Evolutionary conservation across 2,888 invertebrate genomes (phyloP).

Genomic region (Zaprionus obscuricornis): DNA sequence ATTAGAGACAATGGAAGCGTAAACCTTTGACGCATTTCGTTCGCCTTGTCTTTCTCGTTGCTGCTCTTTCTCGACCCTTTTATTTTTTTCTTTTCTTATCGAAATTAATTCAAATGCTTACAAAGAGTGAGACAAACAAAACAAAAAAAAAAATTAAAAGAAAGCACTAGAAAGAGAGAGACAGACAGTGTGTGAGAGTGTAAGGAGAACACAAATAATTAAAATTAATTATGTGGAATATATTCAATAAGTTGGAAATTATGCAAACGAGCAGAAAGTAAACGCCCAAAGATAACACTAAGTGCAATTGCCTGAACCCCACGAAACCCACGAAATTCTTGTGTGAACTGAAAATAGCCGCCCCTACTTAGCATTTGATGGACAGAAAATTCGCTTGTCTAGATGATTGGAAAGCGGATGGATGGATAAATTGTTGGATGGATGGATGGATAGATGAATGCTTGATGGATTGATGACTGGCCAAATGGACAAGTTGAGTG

Average conservation of each 20-base stretch:
- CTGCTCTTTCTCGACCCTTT: conserved; percentile 56
- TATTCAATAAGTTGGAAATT: conserved; percentile 77
- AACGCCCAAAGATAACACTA: conserved; percentile 66
- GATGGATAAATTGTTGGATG: conserved; percentile 14
- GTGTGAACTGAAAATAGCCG: conserved; percentile 62
- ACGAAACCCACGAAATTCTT: conserved; percentile 24
- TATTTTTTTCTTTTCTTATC: conserved; percentile 42
- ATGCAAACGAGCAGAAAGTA: conserved; percentile 74
- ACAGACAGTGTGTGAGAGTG: not conserved
- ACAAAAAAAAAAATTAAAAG: conserved; percentile 4
- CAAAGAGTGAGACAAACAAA: too few relatives aligned
- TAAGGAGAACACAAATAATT: conserved; percentile 64
- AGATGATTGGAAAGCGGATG: conserved; percentile 14
- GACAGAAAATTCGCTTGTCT: conserved; percentile 40
- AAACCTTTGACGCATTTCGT: conserved; percentile 47
- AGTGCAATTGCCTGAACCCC: conserved; percentile 59
- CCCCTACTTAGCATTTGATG: conserved; percentile 62
- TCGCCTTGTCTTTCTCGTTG: conserved; percentile 14
- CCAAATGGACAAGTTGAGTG: conserved; percentile 31
- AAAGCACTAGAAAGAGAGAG: not conserved
- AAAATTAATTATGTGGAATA: conserved; percentile 77
- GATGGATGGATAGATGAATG: conserved; percentile 1
- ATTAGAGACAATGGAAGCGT: conserved; percentile 68
- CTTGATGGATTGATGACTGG: conserved; percentile 8
- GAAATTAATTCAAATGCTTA: conserved; percentile 68